Percentiles rank a stretch among this genome's conserved stretches.
Conservation (phyloP, 37 sponge, comb jelly and placozoan genomes). For the Mnemiopsis leidyi region DNA sequence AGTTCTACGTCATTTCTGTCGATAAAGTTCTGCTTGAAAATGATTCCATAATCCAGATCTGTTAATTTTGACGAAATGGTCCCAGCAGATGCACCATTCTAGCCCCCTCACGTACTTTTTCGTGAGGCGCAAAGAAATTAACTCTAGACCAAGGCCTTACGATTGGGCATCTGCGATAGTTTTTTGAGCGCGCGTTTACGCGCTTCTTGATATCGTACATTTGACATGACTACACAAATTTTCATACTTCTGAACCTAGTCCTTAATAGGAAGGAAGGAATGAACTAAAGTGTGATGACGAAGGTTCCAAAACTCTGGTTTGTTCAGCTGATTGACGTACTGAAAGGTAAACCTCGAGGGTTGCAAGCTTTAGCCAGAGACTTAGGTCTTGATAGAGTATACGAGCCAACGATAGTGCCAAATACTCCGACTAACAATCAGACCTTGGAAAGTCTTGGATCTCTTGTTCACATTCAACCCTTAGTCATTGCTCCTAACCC, state of each 20-base stretch:
- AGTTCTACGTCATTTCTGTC: background rate
- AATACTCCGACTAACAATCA: slow-evolving; percentile 18
- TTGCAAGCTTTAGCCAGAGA: background rate
- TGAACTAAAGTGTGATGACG: background rate
- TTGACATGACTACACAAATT: too few relatives aligned
- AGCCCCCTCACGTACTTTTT: too few relatives aligned
- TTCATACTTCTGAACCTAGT: background rate
- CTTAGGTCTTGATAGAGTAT: background rate
- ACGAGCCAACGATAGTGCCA: background rate
- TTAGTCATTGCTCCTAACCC: slow-evolving; percentile 42
- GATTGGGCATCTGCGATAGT: slow-evolving; percentile 19
- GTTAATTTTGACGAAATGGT: background rate
- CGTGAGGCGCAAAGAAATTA: background rate
- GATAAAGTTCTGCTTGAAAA: background rate
- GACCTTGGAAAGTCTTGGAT: background rate
- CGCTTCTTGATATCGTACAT: too few relatives aligned
- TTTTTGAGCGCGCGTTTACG: slow-evolving; percentile 43
- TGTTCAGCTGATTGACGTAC: background rate
- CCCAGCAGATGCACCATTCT: too few relatives aligned
- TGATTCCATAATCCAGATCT: background rate
- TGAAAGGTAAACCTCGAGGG: background rate
- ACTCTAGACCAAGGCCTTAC: background rate
- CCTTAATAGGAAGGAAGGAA: background rate
- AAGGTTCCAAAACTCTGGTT: slow-evolving; percentile 24
- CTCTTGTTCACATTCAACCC: slow-evolving; percentile 39